Evolutionary conservation across 2,888 invertebrate species (phyloP), one percentile per base, ranked within the genome.

Genomic region (Glyphotaelius pellucidus): DNA sequence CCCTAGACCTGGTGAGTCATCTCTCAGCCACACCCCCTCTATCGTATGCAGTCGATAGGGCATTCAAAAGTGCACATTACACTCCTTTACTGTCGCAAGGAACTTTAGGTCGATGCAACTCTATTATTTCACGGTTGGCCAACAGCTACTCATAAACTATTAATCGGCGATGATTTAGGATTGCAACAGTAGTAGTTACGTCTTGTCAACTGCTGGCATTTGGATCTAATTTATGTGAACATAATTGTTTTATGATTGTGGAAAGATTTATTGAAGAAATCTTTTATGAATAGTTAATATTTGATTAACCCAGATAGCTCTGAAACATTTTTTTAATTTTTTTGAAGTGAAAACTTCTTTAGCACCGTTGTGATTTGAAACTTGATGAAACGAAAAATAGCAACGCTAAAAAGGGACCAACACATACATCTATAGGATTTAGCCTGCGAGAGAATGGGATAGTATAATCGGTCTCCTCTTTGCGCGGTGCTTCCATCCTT

Each of bases 31-130:
- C 47, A 52, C 86, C 86, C 86, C 86, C 42, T 42, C 47, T 67
- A 52, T 52, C 67, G 67, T 25, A 67, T 67, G 9, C 67, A 67
- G 67, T 42, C 80, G 89, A 87, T 87, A 67, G 87, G 87, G 52
- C 79, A 81, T 90, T 81, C 90, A 90, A 90, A 90, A 81, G 81
- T 90, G 90, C 90, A 90, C 25, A 81, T 90, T 90, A 30, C 32
- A 47, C 30, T 90, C 81, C 81, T 42, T 42, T 52, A 81, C 67
- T 67, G 67, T 67, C 67, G 88, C 47, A 7, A 42, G 38, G 81
- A 81, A 81, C 90, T 90, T 80, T 47, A 90, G 90, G 42, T 81
- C 81, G 90, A 90, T 90, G 90, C 81, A 90, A 90, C 90, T 90
- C 89, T n/a, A 90, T 81, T 32, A 90, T 90, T 90, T 42, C 80